phyloP scores from a whole-genome alignment of 2,797 vertebrate species.

The Streptopelia turtur region DNA sequence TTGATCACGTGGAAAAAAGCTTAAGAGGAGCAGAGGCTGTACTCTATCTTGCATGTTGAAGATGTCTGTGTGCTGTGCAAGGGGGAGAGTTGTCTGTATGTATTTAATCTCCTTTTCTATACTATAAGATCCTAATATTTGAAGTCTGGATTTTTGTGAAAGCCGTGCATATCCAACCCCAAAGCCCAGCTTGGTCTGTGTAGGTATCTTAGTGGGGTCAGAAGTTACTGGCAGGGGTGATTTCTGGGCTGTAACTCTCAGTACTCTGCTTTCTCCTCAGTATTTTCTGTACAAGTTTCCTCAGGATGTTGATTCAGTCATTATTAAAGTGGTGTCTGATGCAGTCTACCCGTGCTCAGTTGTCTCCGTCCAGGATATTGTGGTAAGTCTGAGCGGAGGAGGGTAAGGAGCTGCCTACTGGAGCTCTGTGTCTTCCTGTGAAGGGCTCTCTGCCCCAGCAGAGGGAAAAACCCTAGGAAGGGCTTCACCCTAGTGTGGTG shows the following conservation, averaged over 20 bases:
- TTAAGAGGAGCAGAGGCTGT: not conserved
- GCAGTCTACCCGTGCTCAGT: slow-evolving; percentile 79
- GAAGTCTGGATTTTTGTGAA: not conserved
- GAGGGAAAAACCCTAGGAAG: not conserved
- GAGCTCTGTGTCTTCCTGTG: not conserved
- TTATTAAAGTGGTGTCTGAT: slow-evolving; percentile 80
- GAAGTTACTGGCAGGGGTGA: not conserved
- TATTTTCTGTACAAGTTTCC: slow-evolving; percentile 85
- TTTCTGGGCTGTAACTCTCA: not conserved
- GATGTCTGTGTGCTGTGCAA: not conserved
- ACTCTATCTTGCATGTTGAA: not conserved
- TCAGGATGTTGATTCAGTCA: slow-evolving; percentile 78
- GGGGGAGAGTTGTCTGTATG: not conserved
- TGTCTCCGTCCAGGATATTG: slow-evolving; percentile 83
- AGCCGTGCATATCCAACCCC: not conserved
- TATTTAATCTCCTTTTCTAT: not conserved
- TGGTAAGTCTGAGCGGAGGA: slow-evolving; percentile 73
- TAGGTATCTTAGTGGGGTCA: not conserved
- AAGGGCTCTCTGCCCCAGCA: not conserved
- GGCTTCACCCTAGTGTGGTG: not conserved
- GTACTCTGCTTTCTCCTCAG: slow-evolving; percentile 67
- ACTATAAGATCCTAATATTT: not conserved
- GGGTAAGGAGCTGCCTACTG: not conserved
- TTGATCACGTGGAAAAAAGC: not conserved
- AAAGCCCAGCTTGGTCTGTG: not conserved